Evolutionary conservation across 2,888 invertebrate species (phyloP), one percentile per base, ranked within the genome.

Genomic region (Zootermopsis nevadensis): DNA sequence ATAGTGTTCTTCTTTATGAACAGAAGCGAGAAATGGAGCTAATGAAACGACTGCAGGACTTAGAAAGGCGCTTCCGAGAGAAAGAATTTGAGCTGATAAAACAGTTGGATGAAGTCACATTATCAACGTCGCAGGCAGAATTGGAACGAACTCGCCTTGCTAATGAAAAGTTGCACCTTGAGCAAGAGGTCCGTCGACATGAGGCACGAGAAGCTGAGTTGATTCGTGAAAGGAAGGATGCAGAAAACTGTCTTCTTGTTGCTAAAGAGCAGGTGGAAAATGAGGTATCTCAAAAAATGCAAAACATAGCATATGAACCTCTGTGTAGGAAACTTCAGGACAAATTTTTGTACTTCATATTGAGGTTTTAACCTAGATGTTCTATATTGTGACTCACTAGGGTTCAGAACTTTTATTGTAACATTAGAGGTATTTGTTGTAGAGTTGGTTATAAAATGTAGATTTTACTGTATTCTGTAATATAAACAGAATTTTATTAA

Each of bases 51-150:
- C 4, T 87, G 89, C 2, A 87, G 86, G 22, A 86, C 87, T 60
- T 19, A n/a, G 82, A 82, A 35, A 82, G 33, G 66, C 30, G 60
- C 15, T 33, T 30, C 72, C 53, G 80, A n/a, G 67, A 67, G 31
- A 82, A 35, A 86, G 85, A 89, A 88, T 86, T 86, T 87, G 84
- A 88, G 87, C 86, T 87, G 76, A 85, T 86, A 74, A 84, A 82
- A 89, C 93, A 94, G 82, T 90, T 95, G 24, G 95, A 96, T 87
- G 93, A 94, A 85, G 92, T 94, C 0, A 94, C 94, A 0, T 90
- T 95, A n/a, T 93, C 94, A 85, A 94, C 94, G 31, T 95, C 96
- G 0, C 94, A 95, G 87, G 93, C 93, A 0, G 92, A 94, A 0
- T 90, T 95, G 60, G 95, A 96, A 86, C 93, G 95, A 86, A 94